Conservation (phyloP, 2,797 vertebrate species). For the Ceryle rudis region DNA sequence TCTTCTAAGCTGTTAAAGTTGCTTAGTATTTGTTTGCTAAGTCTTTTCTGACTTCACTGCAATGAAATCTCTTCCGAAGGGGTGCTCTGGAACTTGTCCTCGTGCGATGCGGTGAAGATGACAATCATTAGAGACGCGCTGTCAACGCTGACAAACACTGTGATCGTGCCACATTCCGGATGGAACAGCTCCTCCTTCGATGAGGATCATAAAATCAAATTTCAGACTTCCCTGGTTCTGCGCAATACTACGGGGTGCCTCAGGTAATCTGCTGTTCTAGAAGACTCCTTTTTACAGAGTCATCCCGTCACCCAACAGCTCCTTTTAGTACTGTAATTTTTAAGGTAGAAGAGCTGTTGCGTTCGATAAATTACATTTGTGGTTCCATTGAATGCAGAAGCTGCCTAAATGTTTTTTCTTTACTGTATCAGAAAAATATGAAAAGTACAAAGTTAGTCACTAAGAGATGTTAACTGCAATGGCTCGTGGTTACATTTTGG, state of each 20-base stretch:
- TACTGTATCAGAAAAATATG: not conserved
- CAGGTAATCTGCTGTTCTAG: conserved; percentile 81
- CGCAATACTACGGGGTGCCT: conserved; percentile 96
- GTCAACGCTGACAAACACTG: conserved; percentile 92
- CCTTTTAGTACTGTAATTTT: not conserved
- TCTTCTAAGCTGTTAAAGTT: not conserved
- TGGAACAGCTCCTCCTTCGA: conserved; percentile 95
- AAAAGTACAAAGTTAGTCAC: not conserved
- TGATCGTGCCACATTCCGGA: conserved; percentile 97
- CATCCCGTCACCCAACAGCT: not conserved
- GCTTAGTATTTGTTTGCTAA: not conserved
- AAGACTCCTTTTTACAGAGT: not conserved
- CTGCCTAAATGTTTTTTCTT: too few species aligned
- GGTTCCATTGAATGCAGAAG: not conserved
- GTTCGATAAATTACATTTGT: not conserved
- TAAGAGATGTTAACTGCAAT: not conserved
- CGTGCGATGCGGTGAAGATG: conserved; percentile 97
- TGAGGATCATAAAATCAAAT: conserved; percentile 97
- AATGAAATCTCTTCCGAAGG: conserved; percentile 77
- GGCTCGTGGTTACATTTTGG: not conserved
- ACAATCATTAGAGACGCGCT: conserved; percentile 98
- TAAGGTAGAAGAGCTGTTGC: not conserved
- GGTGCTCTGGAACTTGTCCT: conserved; percentile 98
- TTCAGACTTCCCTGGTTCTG: conserved; percentile 95
- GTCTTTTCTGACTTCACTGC: not conserved